Evolutionary conservation across 1,140 invertebrate species (phyloP), one percentile per base, ranked within the genome.

Genomic region (Dendroctonus ponderosae): DNA sequence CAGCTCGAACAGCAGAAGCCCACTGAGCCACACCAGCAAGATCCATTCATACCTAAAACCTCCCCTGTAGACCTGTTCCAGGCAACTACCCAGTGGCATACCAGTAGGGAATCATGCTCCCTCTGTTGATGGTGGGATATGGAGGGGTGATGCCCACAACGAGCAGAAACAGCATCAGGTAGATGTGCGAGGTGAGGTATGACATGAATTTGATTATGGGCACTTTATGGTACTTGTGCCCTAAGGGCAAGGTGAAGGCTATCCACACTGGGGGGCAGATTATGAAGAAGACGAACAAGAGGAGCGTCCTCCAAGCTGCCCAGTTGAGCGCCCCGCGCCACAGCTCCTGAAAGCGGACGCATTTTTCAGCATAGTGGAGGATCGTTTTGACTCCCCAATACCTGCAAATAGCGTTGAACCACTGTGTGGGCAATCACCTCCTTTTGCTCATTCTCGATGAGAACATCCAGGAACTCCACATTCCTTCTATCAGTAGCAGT

Each of bases 181-280:
- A 97, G 70, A 99, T 89, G 82, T 99, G 97, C 0, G 97, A 98
- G 0, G 97, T 98, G 56, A 99, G 85, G 80, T 99, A 98, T 9
- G 96, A 97, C 92, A 99, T 98, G 79, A 99, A 99, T 81, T 99
- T 99, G 75, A 99, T 97, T 71, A 99, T 97, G 14, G 97, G 97
- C 73, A 92, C 89, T 82, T 93, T 95, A 84, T 96, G 93, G 80
- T 96, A 98, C 79, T 92, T 92, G 81, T 97, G 94, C 15, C 93
- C 93, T 70, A 98, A 81, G 8, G 97, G 97, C 71, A 99, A 85
- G 42, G 96, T 98, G 79, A 99, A 97, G 8, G 92, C 88, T 58
- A 99, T 83, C 97, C 97, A 99, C 2, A 99, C 87, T 7, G 96
- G 92, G 38, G 97, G 97, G 76, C 94, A 93, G 26, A 97, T 82